phyloP scores from a whole-genome alignment of 2,888 invertebrate species.

The Machimus atricapillus region DNA sequence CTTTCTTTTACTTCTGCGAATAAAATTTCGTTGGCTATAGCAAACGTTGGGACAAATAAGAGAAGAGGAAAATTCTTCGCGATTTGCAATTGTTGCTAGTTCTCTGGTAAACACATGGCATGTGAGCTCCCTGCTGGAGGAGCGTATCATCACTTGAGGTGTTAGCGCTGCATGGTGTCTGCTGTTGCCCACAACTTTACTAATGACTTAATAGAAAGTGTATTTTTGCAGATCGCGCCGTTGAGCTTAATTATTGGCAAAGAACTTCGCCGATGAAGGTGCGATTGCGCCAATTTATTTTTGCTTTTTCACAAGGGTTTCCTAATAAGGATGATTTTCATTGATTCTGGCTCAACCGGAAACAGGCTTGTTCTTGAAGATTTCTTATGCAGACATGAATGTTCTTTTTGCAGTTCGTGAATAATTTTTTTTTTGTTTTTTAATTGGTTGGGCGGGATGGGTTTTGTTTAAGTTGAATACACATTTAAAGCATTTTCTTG shows the following conservation, averaged over 20 bases:
- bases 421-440: background rate
- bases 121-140: background rate
- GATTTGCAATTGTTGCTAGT: conserved; percentile 14
- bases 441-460: background rate
- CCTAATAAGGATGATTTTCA: background rate
- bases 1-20: conserved; percentile 1
- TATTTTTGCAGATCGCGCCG: background rate
- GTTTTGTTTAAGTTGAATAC: background rate
- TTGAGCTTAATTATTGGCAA: conserved; percentile 2
- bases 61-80: conserved; percentile 3
- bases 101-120: background rate
- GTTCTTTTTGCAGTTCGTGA: background rate
- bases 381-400: background rate
- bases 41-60: background rate
- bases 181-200: background rate
- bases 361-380: background rate
- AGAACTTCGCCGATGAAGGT: background rate
- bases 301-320: background rate
- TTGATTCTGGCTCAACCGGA: background rate
- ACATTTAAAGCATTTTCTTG: background rate
- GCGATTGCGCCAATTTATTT: background rate
- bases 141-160: background rate
- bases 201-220: conserved; percentile 26
- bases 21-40: conserved; percentile 1
- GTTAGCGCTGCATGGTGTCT: background rate